phyloP scores from a whole-genome alignment of 92 coral and sea anemone genomes.

The Nematostella vectensis region DNA sequence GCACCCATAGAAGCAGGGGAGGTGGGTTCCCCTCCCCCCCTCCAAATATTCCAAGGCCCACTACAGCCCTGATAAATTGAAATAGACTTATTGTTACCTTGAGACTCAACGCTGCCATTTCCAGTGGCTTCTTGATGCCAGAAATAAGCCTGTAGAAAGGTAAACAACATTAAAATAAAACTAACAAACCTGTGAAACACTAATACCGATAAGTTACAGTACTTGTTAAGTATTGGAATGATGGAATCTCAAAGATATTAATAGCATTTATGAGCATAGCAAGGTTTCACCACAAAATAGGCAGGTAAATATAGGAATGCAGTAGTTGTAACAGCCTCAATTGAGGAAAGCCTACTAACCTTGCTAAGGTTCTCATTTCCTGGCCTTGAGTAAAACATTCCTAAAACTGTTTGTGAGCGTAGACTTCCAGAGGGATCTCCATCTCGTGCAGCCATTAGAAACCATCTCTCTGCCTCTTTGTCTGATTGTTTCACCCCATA shows the following conservation, averaged over 20 bases:
- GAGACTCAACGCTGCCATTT: conserved; percentile 97
- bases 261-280: too few species aligned
- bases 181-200: too few species aligned
- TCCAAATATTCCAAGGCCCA: too few species aligned
- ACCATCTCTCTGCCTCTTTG: conserved; percentile 66
- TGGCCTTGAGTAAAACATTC: conserved; percentile 87
- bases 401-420: conserved; percentile 83
- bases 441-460: conserved; percentile 78
- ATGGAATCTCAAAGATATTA: too few species aligned
- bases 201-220: not conserved
- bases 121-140: conserved; percentile 99
- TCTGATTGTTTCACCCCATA: conserved; percentile 90
- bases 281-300: too few species aligned
- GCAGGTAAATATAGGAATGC: too few species aligned
- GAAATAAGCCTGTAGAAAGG: conserved; percentile 79
- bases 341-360: too few species aligned
- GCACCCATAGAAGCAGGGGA: too few species aligned
- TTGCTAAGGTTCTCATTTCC: conserved; percentile 61
- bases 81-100: too few species aligned
- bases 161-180: conserved; percentile 2
- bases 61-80: too few species aligned
- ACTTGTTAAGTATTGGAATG: not conserved
- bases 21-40: too few species aligned
- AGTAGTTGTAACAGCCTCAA: too few species aligned
- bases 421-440: conserved; percentile 80